These are phyloP conservation scores for Scaptomyza hsui DNA, from an alignment of 1,140 invertebrate species.

Conservation along the genomic window DNA sequence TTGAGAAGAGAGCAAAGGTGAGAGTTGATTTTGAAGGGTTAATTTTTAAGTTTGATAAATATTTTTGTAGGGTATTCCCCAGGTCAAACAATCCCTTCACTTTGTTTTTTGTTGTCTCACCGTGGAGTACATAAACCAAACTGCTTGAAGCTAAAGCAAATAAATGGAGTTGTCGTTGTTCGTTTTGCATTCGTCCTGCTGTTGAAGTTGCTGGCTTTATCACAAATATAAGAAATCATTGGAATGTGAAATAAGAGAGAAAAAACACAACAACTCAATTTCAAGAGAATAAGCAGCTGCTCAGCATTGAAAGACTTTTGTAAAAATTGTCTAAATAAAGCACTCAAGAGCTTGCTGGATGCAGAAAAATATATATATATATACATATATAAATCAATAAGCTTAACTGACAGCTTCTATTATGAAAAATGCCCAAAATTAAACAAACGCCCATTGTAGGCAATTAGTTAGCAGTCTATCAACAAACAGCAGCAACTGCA, in stretches of 20 bases:
- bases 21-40: too few relatives aligned
- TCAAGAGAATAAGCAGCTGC: conserved; percentile 20
- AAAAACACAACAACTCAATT: conserved; percentile 36
- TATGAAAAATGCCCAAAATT: conserved; percentile 21
- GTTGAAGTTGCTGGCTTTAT: conserved; percentile 42
- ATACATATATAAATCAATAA: conserved; percentile 15
- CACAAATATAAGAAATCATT: conserved; percentile 28
- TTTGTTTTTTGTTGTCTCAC: conserved; percentile 9
- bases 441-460: conserved; percentile 38
- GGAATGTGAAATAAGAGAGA: conserved; percentile 28
- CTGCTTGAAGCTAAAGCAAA: conserved; percentile 46
- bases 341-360: not conserved
- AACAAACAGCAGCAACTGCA: conserved; percentile 2
- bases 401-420: conserved; percentile 22
- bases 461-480: conserved; percentile 46
- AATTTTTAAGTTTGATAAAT: too few relatives aligned
- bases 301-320: not conserved
- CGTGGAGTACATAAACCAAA: conserved; percentile 57
- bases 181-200: conserved; percentile 62
- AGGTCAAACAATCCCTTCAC: not conserved
- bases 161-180: conserved; percentile 65
- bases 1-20: too few relatives aligned
- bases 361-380: not conserved
- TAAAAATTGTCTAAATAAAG: not conserved
- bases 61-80: conserved; percentile 13